Conservation (phyloP, 2,113 vertebrate genomes). For the Ciconia maguari region DNA sequence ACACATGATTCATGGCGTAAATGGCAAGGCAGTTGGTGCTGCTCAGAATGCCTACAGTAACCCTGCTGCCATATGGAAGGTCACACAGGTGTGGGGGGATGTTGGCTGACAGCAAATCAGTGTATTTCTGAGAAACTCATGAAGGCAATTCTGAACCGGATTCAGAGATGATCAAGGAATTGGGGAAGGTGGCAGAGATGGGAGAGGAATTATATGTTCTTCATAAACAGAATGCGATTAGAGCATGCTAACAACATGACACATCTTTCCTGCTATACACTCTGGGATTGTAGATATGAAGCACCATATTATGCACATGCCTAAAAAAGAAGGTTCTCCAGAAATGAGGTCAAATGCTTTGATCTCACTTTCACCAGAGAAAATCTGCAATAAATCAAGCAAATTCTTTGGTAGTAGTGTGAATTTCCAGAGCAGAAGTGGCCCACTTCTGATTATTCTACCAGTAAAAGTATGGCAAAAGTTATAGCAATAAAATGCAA, state of each 20-base stretch:
- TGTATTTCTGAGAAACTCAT: not conserved
- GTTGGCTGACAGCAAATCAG: not conserved
- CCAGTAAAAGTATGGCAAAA: not conserved
- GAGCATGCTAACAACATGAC: not conserved
- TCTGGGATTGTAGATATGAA: not conserved
- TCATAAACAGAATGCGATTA: not conserved
- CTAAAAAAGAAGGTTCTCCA: not conserved
- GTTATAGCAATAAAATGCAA: not conserved
- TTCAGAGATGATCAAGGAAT: not conserved
- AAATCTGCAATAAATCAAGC: conserved; percentile 23
- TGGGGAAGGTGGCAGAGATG: not conserved
- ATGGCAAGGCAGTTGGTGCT: not conserved
- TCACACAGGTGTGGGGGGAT: not conserved
- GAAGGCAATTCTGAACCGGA: not conserved
- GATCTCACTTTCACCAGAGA: not conserved
- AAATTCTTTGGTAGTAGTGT: not conserved
- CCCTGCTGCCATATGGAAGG: not conserved
- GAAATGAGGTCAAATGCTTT: conserved; percentile 11
- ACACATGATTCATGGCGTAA: not conserved
- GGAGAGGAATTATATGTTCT: not conserved
- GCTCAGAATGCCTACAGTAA: not conserved
- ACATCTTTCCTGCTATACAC: not conserved
- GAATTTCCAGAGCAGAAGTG: not conserved
- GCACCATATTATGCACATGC: not conserved
- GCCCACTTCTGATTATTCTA: not conserved